These are phyloP conservation scores for Leucophenga montana DNA, from an alignment of 2,888 invertebrate genomes.

Conservation along the genomic window DNA sequence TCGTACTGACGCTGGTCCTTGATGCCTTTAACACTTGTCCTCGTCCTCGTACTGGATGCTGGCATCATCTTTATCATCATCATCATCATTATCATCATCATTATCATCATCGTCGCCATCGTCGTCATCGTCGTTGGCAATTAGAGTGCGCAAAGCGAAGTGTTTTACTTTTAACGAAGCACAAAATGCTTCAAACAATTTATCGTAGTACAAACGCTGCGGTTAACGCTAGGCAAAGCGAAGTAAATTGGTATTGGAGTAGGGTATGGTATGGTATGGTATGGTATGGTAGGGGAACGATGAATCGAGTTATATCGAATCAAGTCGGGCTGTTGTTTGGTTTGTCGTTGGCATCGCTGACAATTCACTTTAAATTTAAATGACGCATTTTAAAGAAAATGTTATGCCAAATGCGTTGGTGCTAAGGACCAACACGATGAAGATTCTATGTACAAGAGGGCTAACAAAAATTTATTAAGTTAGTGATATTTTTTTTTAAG, in stretches of 20 bases:
- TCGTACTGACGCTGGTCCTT: too few relatives aligned
- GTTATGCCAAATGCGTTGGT: not conserved
- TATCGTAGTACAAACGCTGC: constrained; percentile 6
- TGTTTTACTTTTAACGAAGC: constrained; percentile 24
- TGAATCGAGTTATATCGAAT: too few relatives aligned
- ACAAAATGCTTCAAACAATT: constrained; percentile 22
- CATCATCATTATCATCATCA: not conserved
- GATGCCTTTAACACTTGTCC: too few relatives aligned
- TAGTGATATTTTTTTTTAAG: too few relatives aligned
- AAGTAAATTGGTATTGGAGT: not conserved
- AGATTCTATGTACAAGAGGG: too few relatives aligned
- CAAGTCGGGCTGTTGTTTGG: not conserved
- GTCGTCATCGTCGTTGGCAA: constrained; percentile 5
- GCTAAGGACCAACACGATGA: too few relatives aligned
- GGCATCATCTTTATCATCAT: not conserved
- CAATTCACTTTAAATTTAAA: constrained; percentile 27
- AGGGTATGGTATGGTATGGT: not conserved
- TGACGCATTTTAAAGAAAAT: constrained; percentile 12
- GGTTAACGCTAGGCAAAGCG: not conserved
- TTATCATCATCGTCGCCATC: not conserved
- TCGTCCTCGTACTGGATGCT: too few relatives aligned
- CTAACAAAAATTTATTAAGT: too few relatives aligned
- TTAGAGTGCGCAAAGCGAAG: constrained; percentile 19
- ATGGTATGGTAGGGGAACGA: not conserved
- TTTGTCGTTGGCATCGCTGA: constrained; percentile 11